phyloP scores from a whole-genome alignment of 2,888 invertebrate species.

The Psylliodes chrysocephalus region DNA sequence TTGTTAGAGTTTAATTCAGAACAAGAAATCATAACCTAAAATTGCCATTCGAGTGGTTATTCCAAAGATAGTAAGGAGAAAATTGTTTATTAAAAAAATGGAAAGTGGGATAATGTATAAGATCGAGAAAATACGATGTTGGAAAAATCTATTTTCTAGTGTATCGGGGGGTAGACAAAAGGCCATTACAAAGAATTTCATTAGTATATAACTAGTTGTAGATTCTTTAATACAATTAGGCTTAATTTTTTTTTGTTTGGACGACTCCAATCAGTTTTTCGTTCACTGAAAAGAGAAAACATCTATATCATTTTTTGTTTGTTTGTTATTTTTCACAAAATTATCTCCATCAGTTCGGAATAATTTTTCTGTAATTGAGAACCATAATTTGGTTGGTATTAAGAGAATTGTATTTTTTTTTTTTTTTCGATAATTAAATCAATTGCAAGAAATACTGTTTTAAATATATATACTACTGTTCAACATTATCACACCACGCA shows the following conservation, averaged over 20 bases:
- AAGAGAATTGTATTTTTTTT: too few relatives aligned
- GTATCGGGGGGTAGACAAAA: slow-evolving; percentile 42
- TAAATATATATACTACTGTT: too few relatives aligned
- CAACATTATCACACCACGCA: too few relatives aligned
- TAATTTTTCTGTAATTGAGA: not conserved
- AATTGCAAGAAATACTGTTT: too few relatives aligned
- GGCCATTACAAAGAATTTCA: slow-evolving; percentile 46
- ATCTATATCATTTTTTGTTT: slow-evolving; percentile 30
- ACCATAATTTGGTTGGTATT: too few relatives aligned
- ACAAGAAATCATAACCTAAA: too few relatives aligned
- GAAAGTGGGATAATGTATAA: not conserved
- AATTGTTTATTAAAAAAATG: not conserved
- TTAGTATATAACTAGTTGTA: slow-evolving; percentile 34
- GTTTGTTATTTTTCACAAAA: not conserved
- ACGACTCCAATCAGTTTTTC: slow-evolving; percentile 42
- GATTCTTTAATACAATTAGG: slow-evolving; percentile 39
- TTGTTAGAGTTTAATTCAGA: too few relatives aligned
- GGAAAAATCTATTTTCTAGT: slow-evolving; percentile 35
- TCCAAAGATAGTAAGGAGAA: not conserved
- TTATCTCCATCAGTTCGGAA: not conserved
- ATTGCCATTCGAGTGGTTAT: too few relatives aligned
- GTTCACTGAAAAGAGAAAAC: slow-evolving; percentile 48
- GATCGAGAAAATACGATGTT: not conserved
- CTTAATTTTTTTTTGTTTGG: slow-evolving; percentile 40
- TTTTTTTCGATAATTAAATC: too few relatives aligned